A percentile compares a stretch with the other conserved stretches of the same genome.
Evolutionary conservation across 2,113 vertebrate genomes (phyloP).

Genomic region (Cochlearius cochlearius): DNA sequence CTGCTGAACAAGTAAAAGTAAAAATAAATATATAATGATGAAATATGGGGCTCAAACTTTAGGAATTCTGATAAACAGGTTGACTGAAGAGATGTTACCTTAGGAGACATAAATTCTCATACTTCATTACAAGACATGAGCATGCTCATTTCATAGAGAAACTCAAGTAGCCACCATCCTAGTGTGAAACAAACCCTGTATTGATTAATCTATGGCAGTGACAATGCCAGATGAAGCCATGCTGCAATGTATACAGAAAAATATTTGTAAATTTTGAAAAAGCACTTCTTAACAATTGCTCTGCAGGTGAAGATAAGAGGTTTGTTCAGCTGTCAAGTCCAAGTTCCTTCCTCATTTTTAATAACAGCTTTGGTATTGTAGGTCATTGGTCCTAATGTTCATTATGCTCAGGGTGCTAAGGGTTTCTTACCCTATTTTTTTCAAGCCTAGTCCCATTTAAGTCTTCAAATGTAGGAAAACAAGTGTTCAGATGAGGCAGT

Average conservation of each 20-base stretch:
- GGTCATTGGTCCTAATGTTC: neutral
- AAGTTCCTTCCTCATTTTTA: neutral
- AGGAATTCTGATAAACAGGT: neutral
- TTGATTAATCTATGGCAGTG: neutral
- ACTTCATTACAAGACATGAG: neutral
- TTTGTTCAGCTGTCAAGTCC: neutral
- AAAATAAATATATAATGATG: neutral
- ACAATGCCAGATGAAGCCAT: neutral
- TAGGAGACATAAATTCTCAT: neutral
- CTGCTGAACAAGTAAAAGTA: neutral
- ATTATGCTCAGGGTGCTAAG: neutral
- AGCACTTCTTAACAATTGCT: neutral
- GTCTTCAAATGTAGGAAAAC: neutral
- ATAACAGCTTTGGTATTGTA: neutral
- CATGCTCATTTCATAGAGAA: neutral
- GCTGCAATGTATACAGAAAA: neutral
- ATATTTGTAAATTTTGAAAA: neutral
- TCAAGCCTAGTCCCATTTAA: neutral
- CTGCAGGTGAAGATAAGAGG: neutral
- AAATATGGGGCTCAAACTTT: neutral
- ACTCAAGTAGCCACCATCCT: neutral
- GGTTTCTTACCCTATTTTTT: neutral
- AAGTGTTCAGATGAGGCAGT: neutral
- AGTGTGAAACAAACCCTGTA: slow-evolving; percentile 31
- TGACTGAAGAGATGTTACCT: neutral